Conservation (phyloP, 2,888 invertebrate species). For the Xanthorhoe spadicearia region DNA sequence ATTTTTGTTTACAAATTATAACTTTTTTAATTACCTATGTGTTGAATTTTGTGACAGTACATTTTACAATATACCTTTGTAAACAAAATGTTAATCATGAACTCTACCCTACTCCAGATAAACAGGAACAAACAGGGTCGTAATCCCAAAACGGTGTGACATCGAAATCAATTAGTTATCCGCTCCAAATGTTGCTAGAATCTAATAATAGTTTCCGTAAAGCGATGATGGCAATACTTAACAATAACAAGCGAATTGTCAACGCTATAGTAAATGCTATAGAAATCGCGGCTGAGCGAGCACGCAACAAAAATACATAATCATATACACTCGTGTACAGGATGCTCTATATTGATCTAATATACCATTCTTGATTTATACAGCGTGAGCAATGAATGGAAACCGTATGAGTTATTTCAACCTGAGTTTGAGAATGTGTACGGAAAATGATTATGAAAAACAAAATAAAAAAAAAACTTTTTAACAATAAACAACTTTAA, state of each 20-base stretch:
- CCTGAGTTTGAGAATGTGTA: too few species aligned
- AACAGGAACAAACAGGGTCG: conserved; percentile 2
- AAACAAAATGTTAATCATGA: not conserved
- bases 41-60: too few species aligned
- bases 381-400: too few species aligned
- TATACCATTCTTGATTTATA: not conserved
- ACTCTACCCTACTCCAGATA: conserved; percentile 12
- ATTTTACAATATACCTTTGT: not conserved
- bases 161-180: conserved; percentile 1
- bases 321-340: conserved; percentile 20
- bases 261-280: conserved; percentile 33
- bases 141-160: conserved; percentile 2
- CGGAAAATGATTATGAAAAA: too few species aligned
- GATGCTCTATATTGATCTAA: not conserved
- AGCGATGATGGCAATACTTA: not conserved
- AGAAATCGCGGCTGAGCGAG: conserved; percentile 37
- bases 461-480: too few species aligned
- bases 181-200: conserved; percentile 14
- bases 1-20: too few species aligned
- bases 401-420: too few species aligned
- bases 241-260: conserved; percentile 9
- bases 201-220: conserved; percentile 2
- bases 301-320: conserved; percentile 32
- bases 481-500: too few species aligned
- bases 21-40: too few species aligned